A percentile compares a stretch with the other conserved stretches of the same genome.
phyloP scores from a whole-genome alignment of 23 tunicate genomes.

The Styela clava region DNA sequence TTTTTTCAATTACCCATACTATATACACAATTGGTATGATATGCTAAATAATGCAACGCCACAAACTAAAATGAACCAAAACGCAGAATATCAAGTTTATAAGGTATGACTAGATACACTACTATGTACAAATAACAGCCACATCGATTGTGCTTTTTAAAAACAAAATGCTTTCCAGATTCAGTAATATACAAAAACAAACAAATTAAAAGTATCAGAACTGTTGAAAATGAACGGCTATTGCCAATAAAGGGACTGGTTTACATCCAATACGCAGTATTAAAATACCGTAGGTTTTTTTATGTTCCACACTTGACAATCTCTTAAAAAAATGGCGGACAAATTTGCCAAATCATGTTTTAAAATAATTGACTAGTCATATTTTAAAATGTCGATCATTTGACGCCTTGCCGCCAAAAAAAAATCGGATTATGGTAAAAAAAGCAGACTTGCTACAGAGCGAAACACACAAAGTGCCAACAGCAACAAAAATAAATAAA shows the following conservation, averaged over 20 bases:
- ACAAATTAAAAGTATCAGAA: too few relatives aligned
- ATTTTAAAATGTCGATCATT: not conserved
- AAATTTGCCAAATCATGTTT: not conserved
- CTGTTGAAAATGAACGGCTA: too few relatives aligned
- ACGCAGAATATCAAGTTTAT: not conserved
- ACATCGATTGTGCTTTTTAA: not conserved
- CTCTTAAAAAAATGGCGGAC: not conserved
- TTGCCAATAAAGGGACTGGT: too few relatives aligned
- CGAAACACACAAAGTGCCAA: not conserved
- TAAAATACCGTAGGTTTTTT: not conserved
- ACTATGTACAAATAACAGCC: not conserved
- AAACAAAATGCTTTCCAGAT: not conserved
- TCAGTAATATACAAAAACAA: too few relatives aligned
- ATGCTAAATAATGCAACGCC: not conserved
- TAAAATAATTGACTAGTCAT: not conserved
- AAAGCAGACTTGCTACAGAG: not conserved
- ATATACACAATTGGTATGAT: conserved; percentile 1
- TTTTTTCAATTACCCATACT: conserved; percentile 13
- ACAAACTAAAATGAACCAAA: not conserved
- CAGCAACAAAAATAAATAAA: too few relatives aligned
- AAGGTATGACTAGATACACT: not conserved
- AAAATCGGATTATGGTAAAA: too few relatives aligned
- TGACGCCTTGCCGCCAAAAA: too few relatives aligned
- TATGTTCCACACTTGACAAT: not conserved
- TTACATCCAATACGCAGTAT: too few relatives aligned